Percentiles rank a stretch among this genome's conserved stretches.
phyloP scores from a whole-genome alignment of 1,140 invertebrate species.

The Parasteatoda tepidariorum region DNA sequence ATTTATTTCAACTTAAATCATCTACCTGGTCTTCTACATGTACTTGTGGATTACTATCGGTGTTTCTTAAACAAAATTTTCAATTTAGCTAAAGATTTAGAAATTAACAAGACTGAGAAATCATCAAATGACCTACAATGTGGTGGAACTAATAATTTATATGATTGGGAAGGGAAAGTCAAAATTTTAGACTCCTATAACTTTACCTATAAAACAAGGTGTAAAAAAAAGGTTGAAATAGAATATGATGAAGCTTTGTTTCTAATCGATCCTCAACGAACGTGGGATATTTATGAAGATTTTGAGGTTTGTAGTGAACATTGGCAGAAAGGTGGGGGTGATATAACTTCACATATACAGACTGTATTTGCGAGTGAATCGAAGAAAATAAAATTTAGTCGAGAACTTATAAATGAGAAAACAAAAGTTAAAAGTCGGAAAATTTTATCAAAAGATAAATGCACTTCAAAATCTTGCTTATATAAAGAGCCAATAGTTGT shows the following conservation, averaged over 20 bases:
- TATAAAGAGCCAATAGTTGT: slow-evolving; percentile 44
- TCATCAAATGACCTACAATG: background rate
- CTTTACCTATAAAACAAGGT: slow-evolving; percentile 62
- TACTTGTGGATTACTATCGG: slow-evolving; percentile 83
- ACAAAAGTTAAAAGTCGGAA: slow-evolving; percentile 11
- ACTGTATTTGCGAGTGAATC: slow-evolving; percentile 82
- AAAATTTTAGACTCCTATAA: slow-evolving; percentile 61
- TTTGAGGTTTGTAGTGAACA: slow-evolving; percentile 68
- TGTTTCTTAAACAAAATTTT: slow-evolving; percentile 92
- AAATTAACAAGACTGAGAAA: slow-evolving; percentile 63
- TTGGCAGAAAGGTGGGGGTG: slow-evolving; percentile 70
- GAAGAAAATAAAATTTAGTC: slow-evolving; percentile 31
- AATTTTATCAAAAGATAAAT: slow-evolving; percentile 12
- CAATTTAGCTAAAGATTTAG: slow-evolving; percentile 70
- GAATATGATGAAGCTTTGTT: slow-evolving; percentile 61
- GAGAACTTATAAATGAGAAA: slow-evolving; percentile 17
- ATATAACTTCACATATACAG: slow-evolving; percentile 81
- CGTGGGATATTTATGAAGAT: slow-evolving; percentile 64
- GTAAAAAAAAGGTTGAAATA: slow-evolving; percentile 63
- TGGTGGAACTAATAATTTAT: background rate
- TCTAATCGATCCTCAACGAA: slow-evolving; percentile 62
- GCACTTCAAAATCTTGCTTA: slow-evolving; percentile 16
- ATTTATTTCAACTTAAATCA: slow-evolving; percentile 91
- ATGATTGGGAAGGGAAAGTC: slow-evolving; percentile 16
- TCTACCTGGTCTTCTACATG: slow-evolving; percentile 92